These are phyloP conservation scores for Quadroppia sp. DNA, from an alignment of 2,888 invertebrate genomes.

Conservation along the genomic window DNA sequence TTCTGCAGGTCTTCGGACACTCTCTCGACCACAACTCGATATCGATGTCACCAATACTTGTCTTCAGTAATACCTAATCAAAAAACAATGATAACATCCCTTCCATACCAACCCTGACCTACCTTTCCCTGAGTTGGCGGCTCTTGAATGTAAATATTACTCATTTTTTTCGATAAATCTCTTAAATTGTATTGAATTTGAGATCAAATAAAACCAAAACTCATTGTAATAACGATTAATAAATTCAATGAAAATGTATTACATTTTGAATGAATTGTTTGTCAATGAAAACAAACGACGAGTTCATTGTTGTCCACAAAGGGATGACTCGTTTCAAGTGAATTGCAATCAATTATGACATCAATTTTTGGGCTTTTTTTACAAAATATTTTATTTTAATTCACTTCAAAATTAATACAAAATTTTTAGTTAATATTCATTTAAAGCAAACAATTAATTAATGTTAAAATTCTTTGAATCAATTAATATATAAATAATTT, in stretches of 20 bases:
- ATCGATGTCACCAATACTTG: slow-evolving; percentile 92
- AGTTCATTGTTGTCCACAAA: not conserved
- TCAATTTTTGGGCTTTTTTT: too few species aligned
- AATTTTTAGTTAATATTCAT: too few species aligned
- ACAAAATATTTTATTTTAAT: too few species aligned
- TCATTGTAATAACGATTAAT: not conserved
- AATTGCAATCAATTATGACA: too few species aligned
- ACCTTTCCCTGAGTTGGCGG: slow-evolving; percentile 94
- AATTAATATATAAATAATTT: too few species aligned
- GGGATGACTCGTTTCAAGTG: too few species aligned
- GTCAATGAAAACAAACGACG: not conserved
- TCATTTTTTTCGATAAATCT: too few species aligned
- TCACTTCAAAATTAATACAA: too few species aligned
- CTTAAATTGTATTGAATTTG: too few species aligned
- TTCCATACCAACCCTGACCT: slow-evolving; percentile 50
- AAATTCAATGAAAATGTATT: not conserved
- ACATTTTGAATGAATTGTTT: not conserved
- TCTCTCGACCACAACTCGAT: slow-evolving; percentile 97
- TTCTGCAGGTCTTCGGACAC: slow-evolving; percentile 85
- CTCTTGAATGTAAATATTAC: slow-evolving; percentile 96
- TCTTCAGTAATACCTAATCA: slow-evolving; percentile 76
- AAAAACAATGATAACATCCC: not conserved
- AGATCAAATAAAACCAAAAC: too few species aligned
- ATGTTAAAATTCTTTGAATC: too few species aligned
- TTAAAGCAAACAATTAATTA: too few species aligned